These are phyloP conservation scores for Tachina fera DNA, from an alignment of 2,888 invertebrate species.

Conservation along the genomic window DNA sequence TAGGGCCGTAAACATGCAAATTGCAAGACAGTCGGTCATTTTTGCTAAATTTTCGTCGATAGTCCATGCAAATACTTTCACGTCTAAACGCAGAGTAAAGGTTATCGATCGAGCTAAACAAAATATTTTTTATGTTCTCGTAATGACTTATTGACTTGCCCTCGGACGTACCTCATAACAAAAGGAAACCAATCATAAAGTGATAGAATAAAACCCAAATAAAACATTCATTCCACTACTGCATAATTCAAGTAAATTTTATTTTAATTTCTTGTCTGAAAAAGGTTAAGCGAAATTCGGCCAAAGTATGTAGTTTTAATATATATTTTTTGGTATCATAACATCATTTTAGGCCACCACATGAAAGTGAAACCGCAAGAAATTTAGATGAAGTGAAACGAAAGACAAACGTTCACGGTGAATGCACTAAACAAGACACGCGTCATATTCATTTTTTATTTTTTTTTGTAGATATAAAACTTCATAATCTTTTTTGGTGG, in stretches of 20 bases:
- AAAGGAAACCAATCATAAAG: neutral
- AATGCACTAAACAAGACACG: constrained; percentile 50
- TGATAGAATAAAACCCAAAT: neutral
- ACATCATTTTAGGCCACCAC: constrained; percentile 62
- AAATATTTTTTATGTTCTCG: too few relatives aligned
- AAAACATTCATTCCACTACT: neutral
- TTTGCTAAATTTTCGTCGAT: too few relatives aligned
- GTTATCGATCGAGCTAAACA: too few relatives aligned
- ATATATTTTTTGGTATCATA: constrained; percentile 55
- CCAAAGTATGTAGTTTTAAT: constrained; percentile 37
- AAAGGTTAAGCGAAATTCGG: constrained; percentile 32
- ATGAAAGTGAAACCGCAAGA: constrained; percentile 69
- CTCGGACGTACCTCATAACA: too few relatives aligned
- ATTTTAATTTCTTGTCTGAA: neutral
- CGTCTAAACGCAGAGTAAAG: too few relatives aligned
- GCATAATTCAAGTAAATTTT: neutral
- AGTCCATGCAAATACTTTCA: too few relatives aligned
- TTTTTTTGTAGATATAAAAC: constrained; percentile 5
- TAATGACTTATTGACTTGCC: too few relatives aligned
- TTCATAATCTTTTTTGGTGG: constrained; percentile 17
- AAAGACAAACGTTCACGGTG: constrained; percentile 19
- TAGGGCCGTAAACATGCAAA: too few relatives aligned
- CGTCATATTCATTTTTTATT: constrained; percentile 28
- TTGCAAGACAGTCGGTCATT: too few relatives aligned
- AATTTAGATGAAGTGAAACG: constrained; percentile 25